Base-by-base conservation (phyloP, 2,113 vertebrate genomes). In the Aplodontia rufa region DNA sequence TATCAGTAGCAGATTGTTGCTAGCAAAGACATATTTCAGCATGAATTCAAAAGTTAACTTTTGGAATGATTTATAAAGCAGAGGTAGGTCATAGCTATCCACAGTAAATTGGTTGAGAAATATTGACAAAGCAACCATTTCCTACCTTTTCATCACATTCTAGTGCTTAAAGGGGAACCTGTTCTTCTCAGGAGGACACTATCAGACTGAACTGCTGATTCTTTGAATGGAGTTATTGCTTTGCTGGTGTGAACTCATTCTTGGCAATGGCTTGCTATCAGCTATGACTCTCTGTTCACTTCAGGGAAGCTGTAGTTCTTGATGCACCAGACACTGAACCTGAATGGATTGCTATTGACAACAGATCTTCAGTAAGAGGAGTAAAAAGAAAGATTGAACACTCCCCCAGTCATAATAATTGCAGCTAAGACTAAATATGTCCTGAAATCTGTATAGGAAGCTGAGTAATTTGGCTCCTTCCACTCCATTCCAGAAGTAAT, bases 231-330 rank as follows among this genome's bases (percentile, higher is more conserved):
- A 94, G 37, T 95, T 97, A 92, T 66, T 95, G 68, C 81, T 93
- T 87, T 76, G 26, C 80, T 90, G 17, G 35, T 92, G 45, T 94
- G 87, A 97, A 93, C 76, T 96, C 93, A 96, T 94, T 96, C 96
- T 92, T 6, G 2, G 81, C 84, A 92, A 94, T 92, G 62, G 64
- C 89, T 91, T 93, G 37, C 80, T 95, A 87, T 95, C 92, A 74
- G 42, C 81, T 49, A 74, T 96, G 95, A 96, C 96, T 97, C 90
- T 90, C 88, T 60, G 74, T 85, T 95, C 85, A 87, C 64, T 93
- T 88, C 71, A 90, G 55, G 42, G 45, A 96, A 90, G 13, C 84
- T 80, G 5, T 42, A 85, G 75, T 92, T 96, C 45, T 76, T 55
- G 68, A 95, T 90, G 26, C 40, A 87, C 64, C 85, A 60, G 35